Evolutionary conservation across 64 coral and sea anemone species (phyloP), one percentile per base, ranked within the genome.

Genomic region (Orbicella faveolata): DNA sequence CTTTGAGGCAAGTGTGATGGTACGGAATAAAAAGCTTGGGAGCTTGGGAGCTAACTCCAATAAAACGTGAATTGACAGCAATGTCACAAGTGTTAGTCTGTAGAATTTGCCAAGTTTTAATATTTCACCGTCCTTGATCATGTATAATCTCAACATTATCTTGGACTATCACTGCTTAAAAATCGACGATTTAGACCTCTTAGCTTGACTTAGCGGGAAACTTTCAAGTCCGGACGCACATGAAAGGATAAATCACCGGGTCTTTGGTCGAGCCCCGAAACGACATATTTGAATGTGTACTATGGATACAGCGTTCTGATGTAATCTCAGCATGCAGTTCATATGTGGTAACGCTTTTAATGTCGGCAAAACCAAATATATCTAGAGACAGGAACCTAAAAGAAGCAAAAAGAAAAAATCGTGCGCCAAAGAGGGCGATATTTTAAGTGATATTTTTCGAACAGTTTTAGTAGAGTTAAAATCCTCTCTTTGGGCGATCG

Each of bases 131-230:
- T 75, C 14, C n/a, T 21, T 26, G 3, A 33, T 39, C 15, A 18
- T 35, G 5, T 18, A 61, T 34, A 36, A 82, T 9, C 7, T 64
- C 21, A 20, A 82, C 2, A 82, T 82, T 21, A 37, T 26, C 16
- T 36, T 63, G 4, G 12, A 82, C 36, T 14, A 59, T 59, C 55
- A 59, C 12, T 59, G 55, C 21, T 65, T 36, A 61, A 52, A 79
- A 41, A 80, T 80, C 78, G 17, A 19, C 35, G 35, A 66, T n/a
- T 85, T 52, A 85, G 36, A 70, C 64, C 82, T 39, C 61, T 26
- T 33, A 65, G 36, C 25, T 14, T 2, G 36, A 9, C 82, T 23
- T 85, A 85, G 82, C 75, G 61, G 82, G 82, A 52, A 73, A 69
- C 61, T n/a, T 85, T 59, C 34, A 63, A 64, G 30, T 81, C 55